Conservation (phyloP, 2,113 vertebrate genomes). For the Pygoscelis antarcticus region DNA sequence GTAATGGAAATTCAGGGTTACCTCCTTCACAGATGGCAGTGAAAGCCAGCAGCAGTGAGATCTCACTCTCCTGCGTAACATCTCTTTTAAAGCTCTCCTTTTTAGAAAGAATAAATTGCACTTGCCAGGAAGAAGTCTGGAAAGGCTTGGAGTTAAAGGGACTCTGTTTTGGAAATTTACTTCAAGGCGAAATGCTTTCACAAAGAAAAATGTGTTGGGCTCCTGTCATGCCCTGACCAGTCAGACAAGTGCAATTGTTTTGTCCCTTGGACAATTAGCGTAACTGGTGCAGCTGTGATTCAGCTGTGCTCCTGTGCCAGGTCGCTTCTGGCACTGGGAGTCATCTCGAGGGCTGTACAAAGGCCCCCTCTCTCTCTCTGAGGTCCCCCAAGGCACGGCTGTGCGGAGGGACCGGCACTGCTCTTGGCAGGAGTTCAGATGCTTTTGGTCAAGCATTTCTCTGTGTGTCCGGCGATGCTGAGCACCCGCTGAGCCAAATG, state of each 20-base stretch:
- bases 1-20: not conserved
- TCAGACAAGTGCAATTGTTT: constrained; percentile 46
- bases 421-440: not conserved
- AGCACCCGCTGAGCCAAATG: fast-evolving
- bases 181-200: not conserved
- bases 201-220: not conserved
- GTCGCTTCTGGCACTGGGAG: not conserved
- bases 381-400: fast-evolving
- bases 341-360: not conserved
- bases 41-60: not conserved
- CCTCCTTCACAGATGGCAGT: not conserved
- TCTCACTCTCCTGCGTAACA: not conserved
- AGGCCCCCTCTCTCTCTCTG: not conserved
- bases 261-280: not conserved
- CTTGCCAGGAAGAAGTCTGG: not conserved
- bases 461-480: fast-evolving
- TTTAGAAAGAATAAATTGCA: not conserved
- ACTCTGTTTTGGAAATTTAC: not conserved
- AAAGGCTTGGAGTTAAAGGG: not conserved
- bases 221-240: not conserved
- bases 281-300: constrained; percentile 29
- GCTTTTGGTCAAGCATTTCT: not conserved
- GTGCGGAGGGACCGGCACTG: fast-evolving
- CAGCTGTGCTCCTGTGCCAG: constrained; percentile 33
- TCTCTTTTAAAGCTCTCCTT: not conserved